These are phyloP conservation scores for Trichogramma pretiosum DNA, from an alignment of 1,140 invertebrate species.

Conservation along the genomic window DNA sequence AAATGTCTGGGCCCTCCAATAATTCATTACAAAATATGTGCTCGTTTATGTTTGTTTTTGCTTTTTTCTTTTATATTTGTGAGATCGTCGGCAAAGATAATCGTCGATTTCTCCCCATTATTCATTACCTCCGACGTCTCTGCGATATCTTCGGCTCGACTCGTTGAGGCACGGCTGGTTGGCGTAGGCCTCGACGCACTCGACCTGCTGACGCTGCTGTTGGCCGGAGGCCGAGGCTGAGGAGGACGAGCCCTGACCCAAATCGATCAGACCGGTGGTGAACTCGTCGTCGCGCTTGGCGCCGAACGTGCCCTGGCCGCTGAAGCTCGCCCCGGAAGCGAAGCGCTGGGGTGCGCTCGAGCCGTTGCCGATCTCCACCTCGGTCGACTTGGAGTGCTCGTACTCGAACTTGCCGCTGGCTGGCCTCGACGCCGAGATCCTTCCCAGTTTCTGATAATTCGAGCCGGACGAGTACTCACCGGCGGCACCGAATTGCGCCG, in stretches of 20 bases:
- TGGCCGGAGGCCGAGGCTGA: background rate
- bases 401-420: constrained; percentile 8
- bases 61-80: too few species aligned
- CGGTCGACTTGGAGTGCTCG: constrained; percentile 2
- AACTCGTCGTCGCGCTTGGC: background rate
- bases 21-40: too few species aligned
- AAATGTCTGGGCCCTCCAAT: too few species aligned
- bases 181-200: constrained; percentile 8
- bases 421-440: background rate
- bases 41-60: too few species aligned
- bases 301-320: background rate
- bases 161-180: constrained; percentile 8
- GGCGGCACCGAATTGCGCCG: background rate
- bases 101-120: background rate
- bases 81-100: too few species aligned
- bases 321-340: background rate
- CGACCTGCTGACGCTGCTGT: background rate
- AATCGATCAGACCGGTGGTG: background rate
- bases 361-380: constrained; percentile 3
- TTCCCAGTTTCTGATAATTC: background rate
- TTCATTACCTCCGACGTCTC: constrained; percentile 13
- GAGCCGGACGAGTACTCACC: background rate
- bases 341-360: background rate
- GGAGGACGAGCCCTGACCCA: background rate
- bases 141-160: background rate